Evolutionary conservation across 2,888 invertebrate genomes (phyloP), one percentile per base, ranked within the genome.

Genomic region (Chymomyza procnemis): DNA sequence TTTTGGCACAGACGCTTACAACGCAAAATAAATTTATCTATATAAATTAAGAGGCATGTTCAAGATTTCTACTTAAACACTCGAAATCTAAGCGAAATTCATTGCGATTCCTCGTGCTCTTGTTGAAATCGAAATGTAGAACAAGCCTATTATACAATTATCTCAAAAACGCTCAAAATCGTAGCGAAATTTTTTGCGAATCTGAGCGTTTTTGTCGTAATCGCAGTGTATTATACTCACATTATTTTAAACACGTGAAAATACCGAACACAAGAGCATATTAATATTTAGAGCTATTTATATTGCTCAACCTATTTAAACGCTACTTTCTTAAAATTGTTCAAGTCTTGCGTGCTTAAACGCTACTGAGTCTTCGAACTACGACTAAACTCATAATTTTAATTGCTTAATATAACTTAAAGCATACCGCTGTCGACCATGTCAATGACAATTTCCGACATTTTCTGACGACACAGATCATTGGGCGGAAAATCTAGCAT

Each of bases 371-470:
- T 41, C 34, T 41, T 41, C 2, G 3, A 41, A 41, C 34, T 41
- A 41, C 34, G 34, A 12, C 34, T 41, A 41, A 12, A 41, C 34
- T 34, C n/a, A 57, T 59, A 67, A 70, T 60, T 64, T 71, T 71
- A 57, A 4, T 47, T 61, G 55, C 52, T 73, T 74, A 61, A 60
- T 72, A 67, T 62, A 67, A 65, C 61, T 55, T 67, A 94, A 66
- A 94, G 89, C 76, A 93, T 92, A 14, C 92, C 93, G 19, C 92
- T 92, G 76, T 95, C 93, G 1, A 95, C 93, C 63, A 95, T 91
- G 85, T 95, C 95, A 69, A 93, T 91, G 0, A 95, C 92, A 63
- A 95, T 90, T 64, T 95, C 94, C 0, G 94, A 93, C 94, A 95
- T 94, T 86, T 94, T 94, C 80, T 92, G 92, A 60, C 94, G 91